These are phyloP conservation scores for Cephalopterus ornatus DNA, from an alignment of 2,113 vertebrate genomes.

Conservation along the genomic window DNA sequence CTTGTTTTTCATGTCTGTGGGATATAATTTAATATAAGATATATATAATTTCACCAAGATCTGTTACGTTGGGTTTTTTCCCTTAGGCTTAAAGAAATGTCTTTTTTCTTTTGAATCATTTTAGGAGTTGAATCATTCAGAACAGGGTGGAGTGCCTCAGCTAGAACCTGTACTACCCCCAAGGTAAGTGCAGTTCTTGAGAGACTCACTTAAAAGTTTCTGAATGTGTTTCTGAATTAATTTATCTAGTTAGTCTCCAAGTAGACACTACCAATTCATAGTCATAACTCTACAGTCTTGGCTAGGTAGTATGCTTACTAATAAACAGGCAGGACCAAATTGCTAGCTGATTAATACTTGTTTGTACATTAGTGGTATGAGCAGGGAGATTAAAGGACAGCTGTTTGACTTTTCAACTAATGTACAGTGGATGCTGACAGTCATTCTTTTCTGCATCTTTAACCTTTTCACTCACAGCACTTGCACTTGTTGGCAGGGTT, in stretches of 20 bases:
- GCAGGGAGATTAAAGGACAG: neutral
- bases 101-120: conserved; percentile 40
- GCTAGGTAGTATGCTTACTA: neutral
- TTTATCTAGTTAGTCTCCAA: neutral
- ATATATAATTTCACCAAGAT: neutral
- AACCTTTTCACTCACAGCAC: conserved; percentile 25
- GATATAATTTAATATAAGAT: neutral
- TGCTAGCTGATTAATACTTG: neutral
- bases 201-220: neutral
- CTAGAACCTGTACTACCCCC: conserved; percentile 75
- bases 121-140: conserved; percentile 69
- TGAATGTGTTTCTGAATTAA: neutral
- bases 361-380: neutral
- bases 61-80: neutral
- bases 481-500: neutral
- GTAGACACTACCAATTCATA: neutral
- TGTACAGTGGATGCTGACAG: conserved; percentile 23
- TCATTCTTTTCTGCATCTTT: conserved; percentile 53
- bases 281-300: neutral
- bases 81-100: neutral
- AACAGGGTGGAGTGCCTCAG: conserved; percentile 36
- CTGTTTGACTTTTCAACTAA: conserved; percentile 31
- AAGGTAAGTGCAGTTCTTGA: conserved; percentile 72
- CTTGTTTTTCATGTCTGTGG: neutral
- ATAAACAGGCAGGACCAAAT: neutral